Conservation (phyloP, 2,797 vertebrate genomes). For the Macrochelys suwanniensis region DNA sequence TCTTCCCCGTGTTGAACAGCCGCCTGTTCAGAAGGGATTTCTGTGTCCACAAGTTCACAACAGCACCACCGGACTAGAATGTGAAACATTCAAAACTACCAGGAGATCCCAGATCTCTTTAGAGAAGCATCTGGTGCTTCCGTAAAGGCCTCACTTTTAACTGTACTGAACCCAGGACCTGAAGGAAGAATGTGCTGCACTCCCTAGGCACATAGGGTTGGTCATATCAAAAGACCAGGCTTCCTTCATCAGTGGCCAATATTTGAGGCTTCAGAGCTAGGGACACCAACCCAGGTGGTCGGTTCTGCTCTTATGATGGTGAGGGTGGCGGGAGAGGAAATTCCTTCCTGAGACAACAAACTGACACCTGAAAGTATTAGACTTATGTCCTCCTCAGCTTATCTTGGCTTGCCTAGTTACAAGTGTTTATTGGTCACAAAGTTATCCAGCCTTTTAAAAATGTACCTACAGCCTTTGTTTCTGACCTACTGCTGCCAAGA, state of each 20-base stretch:
- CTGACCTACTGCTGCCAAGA: not conserved
- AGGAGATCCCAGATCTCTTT: not conserved
- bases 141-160: not conserved
- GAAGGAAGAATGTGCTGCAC: not conserved
- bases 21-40: not conserved
- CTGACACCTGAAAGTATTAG: not conserved
- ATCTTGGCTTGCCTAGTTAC: not conserved
- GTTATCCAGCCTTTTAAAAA: not conserved
- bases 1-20: not conserved
- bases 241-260: not conserved
- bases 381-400: not conserved
- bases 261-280: not conserved
- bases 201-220: not conserved
- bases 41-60: not conserved
- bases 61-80: not conserved
- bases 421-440: not conserved
- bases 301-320: not conserved
- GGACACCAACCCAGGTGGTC: not conserved
- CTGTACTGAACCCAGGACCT: not conserved
- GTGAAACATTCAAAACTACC: not conserved
- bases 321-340: not conserved
- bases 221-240: not conserved
- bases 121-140: not conserved
- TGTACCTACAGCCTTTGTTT: not conserved
- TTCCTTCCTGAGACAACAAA: not conserved